Evolutionary conservation across 2,797 vertebrate species (phyloP).

Genomic region (Sebastes variabilis): DNA sequence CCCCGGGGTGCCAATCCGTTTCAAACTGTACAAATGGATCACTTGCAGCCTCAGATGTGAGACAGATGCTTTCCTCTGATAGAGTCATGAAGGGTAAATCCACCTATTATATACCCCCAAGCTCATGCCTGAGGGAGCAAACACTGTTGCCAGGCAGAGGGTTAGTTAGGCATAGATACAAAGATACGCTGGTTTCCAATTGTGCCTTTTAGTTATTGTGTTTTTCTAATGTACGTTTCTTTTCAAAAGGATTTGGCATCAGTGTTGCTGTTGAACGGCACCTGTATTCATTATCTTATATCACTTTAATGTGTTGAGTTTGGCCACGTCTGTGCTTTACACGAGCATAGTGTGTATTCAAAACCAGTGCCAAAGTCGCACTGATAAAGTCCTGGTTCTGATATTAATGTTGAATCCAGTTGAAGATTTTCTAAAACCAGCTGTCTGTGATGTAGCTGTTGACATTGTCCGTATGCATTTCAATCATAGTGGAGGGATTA

Average conservation of each 20-base stretch:
- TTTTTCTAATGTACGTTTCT: background rate
- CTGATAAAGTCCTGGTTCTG: background rate
- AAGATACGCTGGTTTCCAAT: background rate
- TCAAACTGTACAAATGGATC: slow-evolving; percentile 68
- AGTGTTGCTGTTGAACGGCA: background rate
- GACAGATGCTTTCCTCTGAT: slow-evolving; percentile 73
- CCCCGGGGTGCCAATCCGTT: slow-evolving; percentile 66
- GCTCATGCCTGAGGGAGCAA: slow-evolving; percentile 40
- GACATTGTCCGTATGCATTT: background rate
- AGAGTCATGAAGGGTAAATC: slow-evolving; percentile 63
- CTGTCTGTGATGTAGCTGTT: background rate
- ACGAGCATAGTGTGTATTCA: background rate
- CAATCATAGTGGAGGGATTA: background rate
- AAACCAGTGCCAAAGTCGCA: background rate
- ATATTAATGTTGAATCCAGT: background rate
- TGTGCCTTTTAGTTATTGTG: background rate
- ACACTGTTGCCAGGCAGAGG: slow-evolving; percentile 28
- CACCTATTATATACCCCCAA: slow-evolving; percentile 51
- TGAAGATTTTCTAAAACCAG: background rate
- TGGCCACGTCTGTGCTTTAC: background rate
- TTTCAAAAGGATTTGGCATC: background rate
- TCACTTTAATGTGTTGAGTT: background rate
- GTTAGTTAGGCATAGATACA: background rate
- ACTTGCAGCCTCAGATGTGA: slow-evolving; percentile 55
- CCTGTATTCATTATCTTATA: background rate